These are phyloP conservation scores for Taurulus bubalis DNA, from an alignment of 2,113 vertebrate genomes.

Conservation along the genomic window DNA sequence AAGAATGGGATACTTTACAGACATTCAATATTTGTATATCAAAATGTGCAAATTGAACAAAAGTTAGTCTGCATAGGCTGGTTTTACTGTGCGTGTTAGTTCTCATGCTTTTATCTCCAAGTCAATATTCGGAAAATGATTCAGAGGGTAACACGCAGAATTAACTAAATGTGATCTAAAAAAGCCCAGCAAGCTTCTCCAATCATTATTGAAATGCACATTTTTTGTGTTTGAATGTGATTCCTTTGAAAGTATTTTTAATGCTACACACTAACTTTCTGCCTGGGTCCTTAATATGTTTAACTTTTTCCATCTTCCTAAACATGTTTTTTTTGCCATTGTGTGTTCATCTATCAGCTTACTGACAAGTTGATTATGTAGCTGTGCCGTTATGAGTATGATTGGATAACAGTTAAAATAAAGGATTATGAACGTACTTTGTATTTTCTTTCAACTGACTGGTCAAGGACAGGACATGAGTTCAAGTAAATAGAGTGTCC, in stretches of 20 bases:
- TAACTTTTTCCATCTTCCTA: too few relatives aligned
- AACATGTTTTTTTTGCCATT: too few relatives aligned
- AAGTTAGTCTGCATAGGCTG: not conserved
- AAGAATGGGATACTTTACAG: not conserved
- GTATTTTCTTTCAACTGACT: not conserved
- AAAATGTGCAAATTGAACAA: slow-evolving; percentile 2
- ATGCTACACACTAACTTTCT: too few relatives aligned
- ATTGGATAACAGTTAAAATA: not conserved
- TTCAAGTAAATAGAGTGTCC: not conserved
- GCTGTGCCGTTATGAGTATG: too few relatives aligned
- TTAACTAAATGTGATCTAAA: not conserved
- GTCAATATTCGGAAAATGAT: slow-evolving; percentile 24
- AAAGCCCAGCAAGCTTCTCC: not conserved
- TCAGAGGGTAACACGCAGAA: slow-evolving; percentile 4
- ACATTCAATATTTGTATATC: slow-evolving; percentile 31
- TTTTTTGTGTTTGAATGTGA: too few relatives aligned
- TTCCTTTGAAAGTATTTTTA: too few relatives aligned
- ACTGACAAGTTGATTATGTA: too few relatives aligned
- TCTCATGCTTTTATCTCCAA: not conserved
- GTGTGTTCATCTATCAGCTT: too few relatives aligned
- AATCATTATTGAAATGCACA: not conserved
- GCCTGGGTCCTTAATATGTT: too few relatives aligned
- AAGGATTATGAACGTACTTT: not conserved
- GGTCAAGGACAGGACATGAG: not conserved
- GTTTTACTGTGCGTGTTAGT: slow-evolving; percentile 4